A percentile compares a stretch with the other conserved stretches of the same genome.
Evolutionary conservation across 2,888 invertebrate species (phyloP).

Genomic region (Habrosyne pyritoides): DNA sequence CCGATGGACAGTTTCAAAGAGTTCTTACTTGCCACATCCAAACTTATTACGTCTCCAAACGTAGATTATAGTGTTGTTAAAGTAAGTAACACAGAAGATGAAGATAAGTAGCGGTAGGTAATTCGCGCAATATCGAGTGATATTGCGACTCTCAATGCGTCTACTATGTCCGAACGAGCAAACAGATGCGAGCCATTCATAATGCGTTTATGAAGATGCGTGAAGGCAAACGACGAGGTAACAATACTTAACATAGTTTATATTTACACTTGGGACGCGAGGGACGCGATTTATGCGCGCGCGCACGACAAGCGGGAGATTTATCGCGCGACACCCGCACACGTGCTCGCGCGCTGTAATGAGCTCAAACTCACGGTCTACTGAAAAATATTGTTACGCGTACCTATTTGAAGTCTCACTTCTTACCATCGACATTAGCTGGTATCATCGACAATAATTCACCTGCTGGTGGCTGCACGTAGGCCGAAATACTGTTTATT

Average conservation of each 20-base stretch:
- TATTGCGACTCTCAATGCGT: no score
- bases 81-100: no score
- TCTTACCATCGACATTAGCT: not conserved
- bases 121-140: no score
- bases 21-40: no score
- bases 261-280: slow-evolving; percentile 17
- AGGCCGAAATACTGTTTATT: not conserved
- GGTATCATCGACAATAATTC: not conserved
- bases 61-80: no score
- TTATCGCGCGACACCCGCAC: slow-evolving; percentile 41
- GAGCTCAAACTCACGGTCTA: slow-evolving; percentile 9
- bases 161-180: slow-evolving; percentile 8
- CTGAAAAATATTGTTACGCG: not conserved
- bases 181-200: slow-evolving; percentile 31
- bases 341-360: slow-evolving; percentile 24
- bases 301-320: slow-evolving; percentile 35
- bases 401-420: not conserved
- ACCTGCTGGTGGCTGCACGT: slow-evolving; percentile 6
- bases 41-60: no score
- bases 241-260: slow-evolving; percentile 32
- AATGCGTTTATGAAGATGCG: slow-evolving; percentile 32
- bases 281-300: slow-evolving; percentile 41
- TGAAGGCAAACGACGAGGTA: slow-evolving; percentile 9
- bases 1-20: no score
- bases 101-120: no score